These are phyloP conservation scores for Crypturellus tataupa DNA, from an alignment of 2,797 vertebrate species.

Conservation along the genomic window DNA sequence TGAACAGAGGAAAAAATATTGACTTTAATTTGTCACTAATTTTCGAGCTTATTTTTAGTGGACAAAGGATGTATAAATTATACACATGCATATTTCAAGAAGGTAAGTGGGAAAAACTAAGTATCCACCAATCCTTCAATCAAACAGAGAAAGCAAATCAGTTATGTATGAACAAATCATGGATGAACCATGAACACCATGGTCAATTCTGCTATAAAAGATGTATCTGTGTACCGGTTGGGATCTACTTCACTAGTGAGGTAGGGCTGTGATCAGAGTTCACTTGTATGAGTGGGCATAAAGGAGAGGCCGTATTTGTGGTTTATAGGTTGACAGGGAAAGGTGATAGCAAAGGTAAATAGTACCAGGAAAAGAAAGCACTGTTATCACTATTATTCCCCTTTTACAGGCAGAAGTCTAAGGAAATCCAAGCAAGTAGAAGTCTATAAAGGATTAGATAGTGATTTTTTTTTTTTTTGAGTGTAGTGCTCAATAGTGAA, in stretches of 20 bases:
- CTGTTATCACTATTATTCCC: neutral
- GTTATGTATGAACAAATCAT: neutral
- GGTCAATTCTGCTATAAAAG: neutral
- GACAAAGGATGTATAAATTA: neutral
- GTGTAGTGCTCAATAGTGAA: rapidly evolving
- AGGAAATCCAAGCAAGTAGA: neutral
- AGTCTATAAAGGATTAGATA: neutral
- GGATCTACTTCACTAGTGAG: neutral
- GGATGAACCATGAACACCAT: neutral
- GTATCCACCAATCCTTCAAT: slow-evolving; percentile 11
- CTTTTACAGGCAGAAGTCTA: neutral
- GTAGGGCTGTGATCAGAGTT: neutral
- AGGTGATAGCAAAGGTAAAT: neutral
- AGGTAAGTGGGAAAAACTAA: neutral
- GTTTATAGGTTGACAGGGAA: neutral
- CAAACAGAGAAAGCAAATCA: slow-evolving; percentile 23
- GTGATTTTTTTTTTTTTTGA: neutral
- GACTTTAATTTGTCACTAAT: slow-evolving; percentile 9
- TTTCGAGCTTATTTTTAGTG: neutral
- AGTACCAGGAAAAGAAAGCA: neutral
- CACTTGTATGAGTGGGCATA: neutral
- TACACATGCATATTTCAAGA: neutral
- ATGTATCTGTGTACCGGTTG: neutral
- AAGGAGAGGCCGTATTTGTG: neutral
- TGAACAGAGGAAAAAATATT: neutral